These are phyloP conservation scores for Carpatolechia fugitivella DNA, from an alignment of 2,888 invertebrate genomes.

Conservation along the genomic window DNA sequence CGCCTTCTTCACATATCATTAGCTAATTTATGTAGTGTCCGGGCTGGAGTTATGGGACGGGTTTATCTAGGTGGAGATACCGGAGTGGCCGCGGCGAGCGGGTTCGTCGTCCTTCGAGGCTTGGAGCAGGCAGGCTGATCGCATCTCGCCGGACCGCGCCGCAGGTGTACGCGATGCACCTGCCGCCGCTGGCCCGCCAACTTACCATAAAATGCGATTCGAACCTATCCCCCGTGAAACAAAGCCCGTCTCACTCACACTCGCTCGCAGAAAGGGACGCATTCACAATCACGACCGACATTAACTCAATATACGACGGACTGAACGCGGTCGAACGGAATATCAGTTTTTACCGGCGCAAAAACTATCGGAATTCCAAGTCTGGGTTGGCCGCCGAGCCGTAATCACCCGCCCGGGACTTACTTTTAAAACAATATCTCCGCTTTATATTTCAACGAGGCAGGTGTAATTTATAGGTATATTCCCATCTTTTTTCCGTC, in stretches of 20 bases:
- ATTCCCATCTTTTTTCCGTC: slow-evolving; percentile 50
- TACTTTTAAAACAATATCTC: slow-evolving; percentile 74
- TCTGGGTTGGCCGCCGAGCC: slow-evolving; percentile 61
- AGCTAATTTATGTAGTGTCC: slow-evolving; percentile 67
- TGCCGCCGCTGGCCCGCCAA: slow-evolving; percentile 61
- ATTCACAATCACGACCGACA: slow-evolving; percentile 72
- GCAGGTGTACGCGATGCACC: slow-evolving; percentile 75
- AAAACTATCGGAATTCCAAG: slow-evolving; percentile 76
- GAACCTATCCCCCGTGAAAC: slow-evolving; percentile 67
- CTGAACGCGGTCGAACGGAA: slow-evolving; percentile 70
- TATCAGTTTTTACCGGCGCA: slow-evolving; percentile 76
- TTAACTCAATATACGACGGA: slow-evolving; percentile 73
- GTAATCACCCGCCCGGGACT: slow-evolving; percentile 68
- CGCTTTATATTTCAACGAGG: slow-evolving; percentile 65
- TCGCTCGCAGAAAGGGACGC: slow-evolving; percentile 45
- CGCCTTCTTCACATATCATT: slow-evolving; percentile 60
- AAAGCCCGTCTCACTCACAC: slow-evolving; percentile 58
- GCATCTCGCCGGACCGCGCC: slow-evolving; percentile 69
- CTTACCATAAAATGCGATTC: slow-evolving; percentile 78
- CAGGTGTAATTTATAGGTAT: slow-evolving; percentile 71
- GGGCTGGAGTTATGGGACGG: slow-evolving; percentile 59
- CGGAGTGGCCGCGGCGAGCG: slow-evolving; percentile 39
- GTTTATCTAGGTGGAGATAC: slow-evolving; percentile 58
- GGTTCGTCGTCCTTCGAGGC: slow-evolving; percentile 65
- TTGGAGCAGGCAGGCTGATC: slow-evolving; percentile 40